Evolutionary conservation across 2,113 vertebrate species (phyloP).

Genomic region (Sphyrna mokarran): DNA sequence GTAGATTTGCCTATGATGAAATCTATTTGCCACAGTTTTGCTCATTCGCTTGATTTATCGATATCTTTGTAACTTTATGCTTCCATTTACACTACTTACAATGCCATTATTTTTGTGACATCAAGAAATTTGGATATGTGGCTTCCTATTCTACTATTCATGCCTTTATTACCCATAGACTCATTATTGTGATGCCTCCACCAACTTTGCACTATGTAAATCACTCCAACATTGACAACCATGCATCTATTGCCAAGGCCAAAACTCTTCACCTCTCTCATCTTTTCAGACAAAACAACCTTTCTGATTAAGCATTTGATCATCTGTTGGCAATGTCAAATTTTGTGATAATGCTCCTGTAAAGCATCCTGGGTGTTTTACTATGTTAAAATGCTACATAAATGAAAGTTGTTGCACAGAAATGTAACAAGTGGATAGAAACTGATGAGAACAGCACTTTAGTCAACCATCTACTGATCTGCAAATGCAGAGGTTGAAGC

Average conservation of each 20-base stretch:
- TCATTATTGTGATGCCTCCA: not conserved
- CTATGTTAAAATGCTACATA: not conserved
- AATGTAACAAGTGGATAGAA: not conserved
- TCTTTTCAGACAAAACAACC: not conserved
- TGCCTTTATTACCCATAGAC: not conserved
- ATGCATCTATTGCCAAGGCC: not conserved
- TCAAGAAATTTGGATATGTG: too few relatives aligned
- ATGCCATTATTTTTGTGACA: not conserved
- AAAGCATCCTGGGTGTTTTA: not conserved
- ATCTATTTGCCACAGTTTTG: too few relatives aligned
- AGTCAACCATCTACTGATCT: not conserved
- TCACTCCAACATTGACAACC: not conserved
- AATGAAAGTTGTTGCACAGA: not conserved
- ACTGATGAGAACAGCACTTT: not conserved
- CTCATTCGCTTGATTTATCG: too few relatives aligned
- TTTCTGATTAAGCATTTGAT: not conserved
- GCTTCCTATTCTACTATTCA: not conserved
- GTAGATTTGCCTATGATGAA: too few relatives aligned
- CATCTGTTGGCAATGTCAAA: not conserved
- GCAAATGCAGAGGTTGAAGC: not conserved
- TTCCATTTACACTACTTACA: not conserved
- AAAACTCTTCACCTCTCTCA: not conserved
- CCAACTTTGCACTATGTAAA: not conserved
- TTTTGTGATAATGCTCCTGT: not conserved
- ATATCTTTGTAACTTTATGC: too few relatives aligned